Conservation (phyloP, 2,113 vertebrate genomes). For the Odocoileus virginianus region DNA sequence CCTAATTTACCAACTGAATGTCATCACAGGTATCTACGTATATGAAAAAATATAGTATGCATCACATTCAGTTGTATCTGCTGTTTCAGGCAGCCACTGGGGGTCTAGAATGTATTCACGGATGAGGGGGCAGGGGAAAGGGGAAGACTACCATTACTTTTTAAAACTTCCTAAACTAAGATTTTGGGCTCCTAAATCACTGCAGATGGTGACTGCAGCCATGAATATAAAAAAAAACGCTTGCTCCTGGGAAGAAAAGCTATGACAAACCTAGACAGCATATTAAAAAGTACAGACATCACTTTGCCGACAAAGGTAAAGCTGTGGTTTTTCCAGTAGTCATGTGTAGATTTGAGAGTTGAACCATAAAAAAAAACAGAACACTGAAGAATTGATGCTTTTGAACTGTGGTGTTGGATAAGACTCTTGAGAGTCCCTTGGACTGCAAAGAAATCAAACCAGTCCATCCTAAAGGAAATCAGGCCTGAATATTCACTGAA, state of each 20-base stretch:
- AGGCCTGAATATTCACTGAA: background rate
- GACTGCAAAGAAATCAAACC: background rate
- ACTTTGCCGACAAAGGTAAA: background rate
- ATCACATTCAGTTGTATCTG: background rate
- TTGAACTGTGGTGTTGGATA: background rate
- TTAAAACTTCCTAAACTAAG: background rate
- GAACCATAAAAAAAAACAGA: background rate
- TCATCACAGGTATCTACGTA: background rate
- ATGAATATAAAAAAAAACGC: background rate
- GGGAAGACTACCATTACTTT: background rate
- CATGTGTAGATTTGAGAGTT: background rate
- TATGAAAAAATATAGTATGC: background rate
- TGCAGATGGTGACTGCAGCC: background rate
- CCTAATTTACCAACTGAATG: background rate
- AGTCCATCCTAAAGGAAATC: background rate
- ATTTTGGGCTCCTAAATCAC: background rate
- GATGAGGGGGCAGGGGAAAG: background rate
- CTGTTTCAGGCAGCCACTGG: background rate
- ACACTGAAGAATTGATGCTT: background rate
- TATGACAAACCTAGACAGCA: background rate
- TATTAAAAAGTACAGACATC: background rate
- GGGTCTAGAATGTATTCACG: background rate
- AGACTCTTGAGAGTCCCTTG: background rate
- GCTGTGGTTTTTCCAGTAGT: background rate
- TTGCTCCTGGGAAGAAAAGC: background rate